Evolutionary conservation across 2,113 vertebrate species (phyloP), one percentile per base, ranked within the genome.

Genomic region (Pterophyllum scalare): DNA sequence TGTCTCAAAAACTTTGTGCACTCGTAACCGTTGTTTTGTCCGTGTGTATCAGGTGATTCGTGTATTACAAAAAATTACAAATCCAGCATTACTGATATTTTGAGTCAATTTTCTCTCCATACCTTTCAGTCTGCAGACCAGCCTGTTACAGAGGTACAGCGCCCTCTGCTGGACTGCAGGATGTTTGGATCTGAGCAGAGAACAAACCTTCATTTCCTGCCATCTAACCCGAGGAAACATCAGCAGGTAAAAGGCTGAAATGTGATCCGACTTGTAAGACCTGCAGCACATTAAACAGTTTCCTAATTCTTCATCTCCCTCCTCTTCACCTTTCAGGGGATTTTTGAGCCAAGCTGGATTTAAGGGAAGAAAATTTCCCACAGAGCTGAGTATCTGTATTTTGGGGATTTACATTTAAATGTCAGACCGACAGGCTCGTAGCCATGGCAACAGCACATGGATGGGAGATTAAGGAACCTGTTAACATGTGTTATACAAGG

Each of bases 401-500:
- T 77, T 56, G 38, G 46, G 65, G 83, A 86, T 83, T 85, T 80
- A 80, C 83, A 80, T 85, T 62, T 72, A 72, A 79, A 85, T 85
- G 75, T 62, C 70, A 64, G 72, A 13, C 58, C 61, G 52, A 52
- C 33, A 2, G 15, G 5, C 20, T 14, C 1, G 78, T 83, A 81
- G 22, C 84, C 84, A 58, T 79, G 40, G 84, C 59, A 84, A 89
- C 88, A 31, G 12, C 22, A 58, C 80, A 59, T 52, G 40, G 59
- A n/a, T 13, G 1, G 49, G 70, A 20, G 46, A 79, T 76, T 58
- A 60, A 56, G 33, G 57, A 76, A 7, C 57, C 67, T 60, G 75
- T 59, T 52, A 43, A 82, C n/a, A n/a, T 19, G 72, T 24, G n/a
- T 57, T 77, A 70, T 75, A 64, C 19, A 57, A 82, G 77, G 77